Conservation (phyloP, 2,888 invertebrate genomes). For the Cheilosia soror region DNA sequence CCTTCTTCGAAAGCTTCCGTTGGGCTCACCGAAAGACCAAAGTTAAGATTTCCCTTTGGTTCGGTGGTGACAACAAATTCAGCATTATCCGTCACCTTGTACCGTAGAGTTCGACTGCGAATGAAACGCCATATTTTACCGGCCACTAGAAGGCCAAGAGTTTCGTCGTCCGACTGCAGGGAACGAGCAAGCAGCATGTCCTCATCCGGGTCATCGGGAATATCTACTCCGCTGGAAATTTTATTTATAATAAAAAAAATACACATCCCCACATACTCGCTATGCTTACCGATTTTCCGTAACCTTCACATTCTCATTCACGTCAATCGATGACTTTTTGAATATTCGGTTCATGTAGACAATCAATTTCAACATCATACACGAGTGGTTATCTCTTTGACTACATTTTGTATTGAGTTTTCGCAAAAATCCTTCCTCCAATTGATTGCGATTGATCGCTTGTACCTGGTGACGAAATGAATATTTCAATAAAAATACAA, state of each 20-base stretch:
- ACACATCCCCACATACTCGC: neutral
- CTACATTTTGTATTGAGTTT: slow-evolving; percentile 92
- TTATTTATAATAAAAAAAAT: neutral
- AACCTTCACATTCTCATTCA: slow-evolving; percentile 91
- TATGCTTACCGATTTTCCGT: slow-evolving; percentile 87
- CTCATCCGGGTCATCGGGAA: slow-evolving; percentile 85
- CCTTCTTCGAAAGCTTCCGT: slow-evolving; percentile 86
- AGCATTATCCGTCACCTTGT: slow-evolving; percentile 91
- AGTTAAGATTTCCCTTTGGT: slow-evolving; percentile 86
- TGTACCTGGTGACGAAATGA: slow-evolving; percentile 82
- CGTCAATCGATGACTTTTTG: slow-evolving; percentile 91
- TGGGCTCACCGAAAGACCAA: slow-evolving; percentile 88
- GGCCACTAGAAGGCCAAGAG: slow-evolving; percentile 87
- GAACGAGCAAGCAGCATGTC: slow-evolving; percentile 84
- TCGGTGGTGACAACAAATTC: slow-evolving; percentile 90
- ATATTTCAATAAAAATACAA: neutral
- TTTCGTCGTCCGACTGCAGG: slow-evolving; percentile 86
- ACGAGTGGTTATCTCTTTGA: slow-evolving; percentile 91
- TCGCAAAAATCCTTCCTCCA: slow-evolving; percentile 89
- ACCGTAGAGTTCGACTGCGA: slow-evolving; percentile 90
- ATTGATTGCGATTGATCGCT: slow-evolving; percentile 80
- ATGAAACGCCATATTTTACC: slow-evolving; percentile 91
- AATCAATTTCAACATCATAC: slow-evolving; percentile 92
- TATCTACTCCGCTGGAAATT: slow-evolving; percentile 78
- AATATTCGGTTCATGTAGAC: slow-evolving; percentile 92